Conservation (phyloP, 1,140 invertebrate species). For the Leucophenga varia region DNA sequence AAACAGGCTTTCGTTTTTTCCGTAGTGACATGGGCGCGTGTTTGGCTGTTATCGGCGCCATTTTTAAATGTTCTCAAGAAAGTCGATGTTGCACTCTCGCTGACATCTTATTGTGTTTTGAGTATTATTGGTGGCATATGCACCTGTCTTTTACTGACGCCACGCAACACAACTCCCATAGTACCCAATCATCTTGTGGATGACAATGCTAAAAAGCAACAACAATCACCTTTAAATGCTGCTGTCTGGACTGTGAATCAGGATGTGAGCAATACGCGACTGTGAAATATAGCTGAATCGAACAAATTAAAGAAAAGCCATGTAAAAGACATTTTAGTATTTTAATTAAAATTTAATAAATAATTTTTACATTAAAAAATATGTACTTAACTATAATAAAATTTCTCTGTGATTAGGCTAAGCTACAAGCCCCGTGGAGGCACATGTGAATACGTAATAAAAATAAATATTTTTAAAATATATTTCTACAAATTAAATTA, state of each 20-base stretch:
- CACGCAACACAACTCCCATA: slow-evolving; percentile 21
- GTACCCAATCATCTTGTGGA: slow-evolving; percentile 9
- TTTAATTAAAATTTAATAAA: no score
- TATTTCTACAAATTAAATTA: no score
- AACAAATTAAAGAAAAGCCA: no score
- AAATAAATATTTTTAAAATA: no score
- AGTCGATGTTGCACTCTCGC: slow-evolving; percentile 41
- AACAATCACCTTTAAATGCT: slow-evolving; percentile 37
- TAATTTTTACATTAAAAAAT: no score
- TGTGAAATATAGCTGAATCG: slow-evolving; percentile 19
- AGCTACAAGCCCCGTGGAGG: no score
- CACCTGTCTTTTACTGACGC: slow-evolving; percentile 41
- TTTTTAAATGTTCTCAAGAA: slow-evolving; percentile 50
- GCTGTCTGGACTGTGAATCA: slow-evolving; percentile 43
- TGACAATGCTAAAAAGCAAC: slow-evolving; percentile 30
- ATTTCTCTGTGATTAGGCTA: no score
- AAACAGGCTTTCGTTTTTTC: slow-evolving; percentile 48
- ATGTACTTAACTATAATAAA: no score
- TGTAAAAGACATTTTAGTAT: no score
- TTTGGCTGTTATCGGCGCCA: slow-evolving; percentile 47
- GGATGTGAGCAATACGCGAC: slow-evolving; percentile 44
- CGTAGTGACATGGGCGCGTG: slow-evolving; percentile 46
- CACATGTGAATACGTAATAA: no score
- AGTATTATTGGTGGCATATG: slow-evolving; percentile 48
- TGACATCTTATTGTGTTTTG: slow-evolving; percentile 42